Conservation (phyloP, 2,888 invertebrate species). For the Stratiomys singularior region DNA sequence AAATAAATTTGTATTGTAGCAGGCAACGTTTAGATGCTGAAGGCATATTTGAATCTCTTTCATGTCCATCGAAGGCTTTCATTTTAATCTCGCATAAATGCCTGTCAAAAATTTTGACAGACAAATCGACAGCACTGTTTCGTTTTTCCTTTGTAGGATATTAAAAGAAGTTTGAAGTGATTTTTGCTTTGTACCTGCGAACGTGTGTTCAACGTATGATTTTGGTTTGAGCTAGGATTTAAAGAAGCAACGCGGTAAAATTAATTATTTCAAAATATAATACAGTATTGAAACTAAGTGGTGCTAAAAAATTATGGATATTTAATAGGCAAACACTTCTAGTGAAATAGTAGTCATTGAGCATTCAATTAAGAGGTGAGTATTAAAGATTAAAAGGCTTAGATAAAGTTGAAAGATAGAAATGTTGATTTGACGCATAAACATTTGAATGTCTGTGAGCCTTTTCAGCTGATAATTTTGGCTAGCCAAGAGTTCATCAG, state of each 20-base stretch:
- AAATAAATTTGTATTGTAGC: slow-evolving; percentile 28
- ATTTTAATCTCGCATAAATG: slow-evolving; percentile 28
- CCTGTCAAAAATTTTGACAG: slow-evolving; percentile 42
- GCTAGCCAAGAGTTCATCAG: no score
- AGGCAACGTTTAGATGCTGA: slow-evolving; percentile 20
- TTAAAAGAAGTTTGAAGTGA: slow-evolving; percentile 21
- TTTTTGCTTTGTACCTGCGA: not conserved
- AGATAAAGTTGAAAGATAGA: not conserved
- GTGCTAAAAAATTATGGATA: slow-evolving; percentile 7
- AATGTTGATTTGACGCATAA: not conserved
- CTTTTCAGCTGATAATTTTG: no score
- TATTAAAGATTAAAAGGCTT: slow-evolving; percentile 18
- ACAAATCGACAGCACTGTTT: slow-evolving; percentile 38
- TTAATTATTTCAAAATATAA: slow-evolving; percentile 35
- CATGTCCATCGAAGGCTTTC: not conserved
- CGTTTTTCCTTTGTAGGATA: not conserved
- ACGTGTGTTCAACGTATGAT: no score
- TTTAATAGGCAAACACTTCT: slow-evolving; percentile 25
- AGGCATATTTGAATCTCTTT: not conserved
- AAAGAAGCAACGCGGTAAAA: slow-evolving; percentile 30
- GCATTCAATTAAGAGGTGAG: slow-evolving; percentile 22
- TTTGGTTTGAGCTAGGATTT: not conserved
- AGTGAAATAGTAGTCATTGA: slow-evolving; percentile 28
- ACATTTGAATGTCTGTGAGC: no score
- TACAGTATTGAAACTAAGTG: slow-evolving; percentile 9